Conservation (phyloP, 1,140 invertebrate genomes). For the Asbolus verrucosus region DNA sequence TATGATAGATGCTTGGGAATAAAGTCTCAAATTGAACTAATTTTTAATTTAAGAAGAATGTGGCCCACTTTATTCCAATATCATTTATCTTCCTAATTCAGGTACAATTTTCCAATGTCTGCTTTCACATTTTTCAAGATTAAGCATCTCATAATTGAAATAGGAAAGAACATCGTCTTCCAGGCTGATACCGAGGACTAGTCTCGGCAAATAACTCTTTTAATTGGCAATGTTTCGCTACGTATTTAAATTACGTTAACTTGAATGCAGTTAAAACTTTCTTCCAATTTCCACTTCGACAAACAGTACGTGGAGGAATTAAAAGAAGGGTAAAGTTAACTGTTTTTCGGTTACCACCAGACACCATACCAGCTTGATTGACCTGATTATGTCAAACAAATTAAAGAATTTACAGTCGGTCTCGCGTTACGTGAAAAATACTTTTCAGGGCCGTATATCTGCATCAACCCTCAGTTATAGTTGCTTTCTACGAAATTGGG, state of each 20-base stretch:
- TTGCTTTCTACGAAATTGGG: conserved; percentile 2
- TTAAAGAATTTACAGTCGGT: conserved; percentile 22
- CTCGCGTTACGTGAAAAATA: not conserved
- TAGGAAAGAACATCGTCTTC: not conserved
- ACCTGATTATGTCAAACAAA: conserved; percentile 24
- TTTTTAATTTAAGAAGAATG: not conserved
- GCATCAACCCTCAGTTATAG: too few relatives aligned
- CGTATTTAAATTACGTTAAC: conserved; percentile 21
- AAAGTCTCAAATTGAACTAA: not conserved
- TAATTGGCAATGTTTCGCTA: not conserved
- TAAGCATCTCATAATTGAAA: conserved; percentile 33
- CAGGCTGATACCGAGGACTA: not conserved
- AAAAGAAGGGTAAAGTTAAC: conserved; percentile 16
- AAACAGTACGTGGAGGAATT: conserved; percentile 16
- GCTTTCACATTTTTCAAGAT: conserved; percentile 26
- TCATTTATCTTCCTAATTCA: conserved; percentile 15
- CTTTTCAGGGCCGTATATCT: conserved; percentile 8
- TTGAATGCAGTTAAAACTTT: not conserved
- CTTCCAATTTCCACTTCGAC: not conserved
- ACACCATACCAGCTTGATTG: conserved; percentile 10
- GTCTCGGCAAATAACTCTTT: not conserved
- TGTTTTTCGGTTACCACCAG: not conserved
- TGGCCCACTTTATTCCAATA: not conserved
- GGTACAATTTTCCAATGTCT: conserved; percentile 36
- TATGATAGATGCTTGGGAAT: not conserved